A percentile compares a stretch with the other conserved stretches of the same genome.
Conservation (phyloP, 2,113 vertebrate species). For the Amblyornis subalaris region DNA sequence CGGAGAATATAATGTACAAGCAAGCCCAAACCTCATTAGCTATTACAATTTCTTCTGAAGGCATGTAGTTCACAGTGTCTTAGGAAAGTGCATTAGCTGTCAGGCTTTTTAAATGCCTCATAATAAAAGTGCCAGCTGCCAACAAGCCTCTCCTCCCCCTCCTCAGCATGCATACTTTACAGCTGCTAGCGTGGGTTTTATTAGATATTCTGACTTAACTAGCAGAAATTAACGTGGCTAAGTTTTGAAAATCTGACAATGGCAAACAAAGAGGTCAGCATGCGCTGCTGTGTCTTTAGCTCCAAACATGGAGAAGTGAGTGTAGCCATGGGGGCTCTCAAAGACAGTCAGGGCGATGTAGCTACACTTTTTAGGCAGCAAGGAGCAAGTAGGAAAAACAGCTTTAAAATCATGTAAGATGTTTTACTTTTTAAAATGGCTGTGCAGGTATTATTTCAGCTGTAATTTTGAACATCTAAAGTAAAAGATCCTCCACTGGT, state of each 20-base stretch:
- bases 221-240: neutral
- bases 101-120: neutral
- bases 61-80: neutral
- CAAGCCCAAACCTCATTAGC: conserved; percentile 21
- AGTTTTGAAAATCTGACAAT: neutral
- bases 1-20: neutral
- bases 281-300: neutral
- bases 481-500: neutral
- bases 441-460: neutral
- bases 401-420: neutral
- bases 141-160: neutral
- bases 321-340: neutral
- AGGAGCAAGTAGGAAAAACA: neutral
- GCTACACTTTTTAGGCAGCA: neutral
- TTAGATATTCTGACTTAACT: neutral
- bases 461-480: neutral
- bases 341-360: neutral
- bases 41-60: conserved; percentile 9
- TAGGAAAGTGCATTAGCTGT: neutral
- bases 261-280: neutral
- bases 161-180: neutral
- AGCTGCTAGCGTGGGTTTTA: neutral
- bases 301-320: neutral
- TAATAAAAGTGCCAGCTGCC: neutral
- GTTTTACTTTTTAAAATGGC: neutral